Evolutionary conservation across 2,113 vertebrate species (phyloP).

Genomic region (Chionomys nivalis): DNA sequence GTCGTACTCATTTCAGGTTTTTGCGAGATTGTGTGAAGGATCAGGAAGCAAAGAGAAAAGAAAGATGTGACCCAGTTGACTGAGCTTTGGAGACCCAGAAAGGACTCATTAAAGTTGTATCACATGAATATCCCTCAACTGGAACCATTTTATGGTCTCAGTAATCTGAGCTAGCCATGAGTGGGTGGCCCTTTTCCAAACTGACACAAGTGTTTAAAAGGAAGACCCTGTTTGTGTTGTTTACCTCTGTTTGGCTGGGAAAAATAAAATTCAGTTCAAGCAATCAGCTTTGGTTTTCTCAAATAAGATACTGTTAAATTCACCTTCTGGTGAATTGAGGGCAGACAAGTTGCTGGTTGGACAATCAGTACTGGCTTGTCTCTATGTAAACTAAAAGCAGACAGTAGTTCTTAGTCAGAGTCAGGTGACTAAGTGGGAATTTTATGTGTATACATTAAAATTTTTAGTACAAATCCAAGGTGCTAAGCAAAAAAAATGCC

Average conservation of each 20-base stretch:
- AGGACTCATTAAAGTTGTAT: not conserved
- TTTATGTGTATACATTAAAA: not conserved
- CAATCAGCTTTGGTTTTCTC: not conserved
- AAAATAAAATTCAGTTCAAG: not conserved
- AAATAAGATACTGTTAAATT: not conserved
- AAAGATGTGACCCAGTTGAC: not conserved
- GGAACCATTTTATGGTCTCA: not conserved
- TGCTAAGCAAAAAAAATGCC: not conserved
- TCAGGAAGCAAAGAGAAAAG: constrained; percentile 6
- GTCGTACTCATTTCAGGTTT: not conserved
- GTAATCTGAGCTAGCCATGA: not conserved
- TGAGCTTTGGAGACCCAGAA: not conserved
- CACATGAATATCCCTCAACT: not conserved
- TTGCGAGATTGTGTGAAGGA: not conserved
- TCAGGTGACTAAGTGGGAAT: constrained; percentile 18
- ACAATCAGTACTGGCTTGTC: not conserved
- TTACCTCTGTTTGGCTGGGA: not conserved
- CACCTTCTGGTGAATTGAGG: not conserved
- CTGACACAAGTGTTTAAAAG: not conserved
- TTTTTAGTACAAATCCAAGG: constrained; percentile 13
- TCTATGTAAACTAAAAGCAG: constrained; percentile 20
- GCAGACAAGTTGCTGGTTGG: not conserved
- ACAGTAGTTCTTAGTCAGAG: not conserved
- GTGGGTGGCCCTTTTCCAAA: not conserved
- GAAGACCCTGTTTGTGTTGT: not conserved